These are phyloP conservation scores for Echinarachnius parma DNA, from an alignment of 53 echinoderm and acorn worm species.

Conservation along the genomic window DNA sequence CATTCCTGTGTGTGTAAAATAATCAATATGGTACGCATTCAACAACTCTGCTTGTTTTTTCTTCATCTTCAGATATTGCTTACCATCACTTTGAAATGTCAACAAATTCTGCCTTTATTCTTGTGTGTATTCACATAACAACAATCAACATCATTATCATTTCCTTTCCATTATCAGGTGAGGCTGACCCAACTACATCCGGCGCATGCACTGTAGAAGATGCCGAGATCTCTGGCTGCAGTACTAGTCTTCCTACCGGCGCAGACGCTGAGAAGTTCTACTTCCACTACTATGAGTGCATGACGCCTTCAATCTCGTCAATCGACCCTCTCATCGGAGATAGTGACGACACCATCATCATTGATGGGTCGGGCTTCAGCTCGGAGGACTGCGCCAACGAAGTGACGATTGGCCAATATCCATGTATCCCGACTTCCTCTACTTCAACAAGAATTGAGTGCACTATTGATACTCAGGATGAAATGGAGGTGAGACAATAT, in stretches of 20 bases:
- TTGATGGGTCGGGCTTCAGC: slow-evolving; percentile 67
- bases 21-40: no score
- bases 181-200: slow-evolving; percentile 23
- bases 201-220: slow-evolving; percentile 31
- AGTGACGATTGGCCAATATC: slow-evolving; percentile 50
- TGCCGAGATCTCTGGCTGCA: slow-evolving; percentile 45
- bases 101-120: no score
- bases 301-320: slow-evolving; percentile 56
- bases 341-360: slow-evolving; percentile 44
- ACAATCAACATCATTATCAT: no score
- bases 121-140: no score
- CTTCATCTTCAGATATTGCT: no score
- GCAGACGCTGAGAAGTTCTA: slow-evolving; percentile 36
- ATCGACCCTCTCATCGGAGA: slow-evolving; percentile 47
- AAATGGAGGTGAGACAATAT: slow-evolving; percentile 43
- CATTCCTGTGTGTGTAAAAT: no score
- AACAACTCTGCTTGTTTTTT: no score
- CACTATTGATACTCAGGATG: slow-evolving; percentile 54
- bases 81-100: no score
- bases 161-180: no score
- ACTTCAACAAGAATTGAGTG: slow-evolving; percentile 49
- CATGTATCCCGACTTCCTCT: slow-evolving; percentile 39
- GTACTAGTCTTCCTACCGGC: slow-evolving; percentile 4
- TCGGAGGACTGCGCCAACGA: slow-evolving; percentile 55
- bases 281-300: slow-evolving; percentile 65